These are phyloP conservation scores for Ashinkailepas kermadecensis DNA, from an alignment of 2,888 invertebrate genomes.

Conservation along the genomic window DNA sequence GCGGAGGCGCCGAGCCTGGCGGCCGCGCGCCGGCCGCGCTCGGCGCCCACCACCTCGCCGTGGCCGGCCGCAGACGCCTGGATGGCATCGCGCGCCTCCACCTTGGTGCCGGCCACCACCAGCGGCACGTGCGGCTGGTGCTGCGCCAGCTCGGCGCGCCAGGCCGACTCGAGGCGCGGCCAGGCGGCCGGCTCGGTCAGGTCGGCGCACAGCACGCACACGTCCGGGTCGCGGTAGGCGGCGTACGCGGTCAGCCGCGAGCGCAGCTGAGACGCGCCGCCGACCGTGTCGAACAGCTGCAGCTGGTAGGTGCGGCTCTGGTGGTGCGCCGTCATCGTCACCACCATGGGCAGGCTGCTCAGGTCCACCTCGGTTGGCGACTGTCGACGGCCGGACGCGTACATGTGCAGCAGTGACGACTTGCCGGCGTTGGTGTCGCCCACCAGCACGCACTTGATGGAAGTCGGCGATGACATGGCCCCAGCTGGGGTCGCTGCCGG, in stretches of 20 bases:
- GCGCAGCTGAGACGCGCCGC: background rate
- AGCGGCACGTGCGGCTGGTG: background rate
- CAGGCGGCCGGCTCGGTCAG: slow-evolving; percentile 4
- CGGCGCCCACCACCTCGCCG: background rate
- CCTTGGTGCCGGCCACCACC: slow-evolving; percentile 4
- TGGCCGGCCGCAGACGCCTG: background rate
- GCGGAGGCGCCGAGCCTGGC: background rate
- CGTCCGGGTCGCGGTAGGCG: background rate
- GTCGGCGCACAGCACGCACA: background rate
- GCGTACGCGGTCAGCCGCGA: slow-evolving; percentile 11
- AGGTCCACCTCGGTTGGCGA: background rate
- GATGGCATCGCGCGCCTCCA: slow-evolving; percentile 16
- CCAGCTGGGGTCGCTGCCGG: background rate
- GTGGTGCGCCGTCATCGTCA: background rate
- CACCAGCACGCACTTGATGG: background rate
- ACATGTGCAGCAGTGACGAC: background rate
- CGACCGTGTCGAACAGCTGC: slow-evolving; percentile 1
- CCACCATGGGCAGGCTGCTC: background rate
- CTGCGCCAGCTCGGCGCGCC: background rate
- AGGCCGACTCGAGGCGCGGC: background rate
- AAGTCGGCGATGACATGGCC: background rate
- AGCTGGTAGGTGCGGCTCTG: background rate
- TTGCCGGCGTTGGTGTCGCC: background rate
- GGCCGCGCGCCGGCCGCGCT: background rate
- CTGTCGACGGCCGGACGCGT: background rate